Percentiles rank a stretch among this genome's conserved stretches.
phyloP scores from a whole-genome alignment of 35 echinoderm and acorn worm genomes.

The Ophiothrix spiculata region DNA sequence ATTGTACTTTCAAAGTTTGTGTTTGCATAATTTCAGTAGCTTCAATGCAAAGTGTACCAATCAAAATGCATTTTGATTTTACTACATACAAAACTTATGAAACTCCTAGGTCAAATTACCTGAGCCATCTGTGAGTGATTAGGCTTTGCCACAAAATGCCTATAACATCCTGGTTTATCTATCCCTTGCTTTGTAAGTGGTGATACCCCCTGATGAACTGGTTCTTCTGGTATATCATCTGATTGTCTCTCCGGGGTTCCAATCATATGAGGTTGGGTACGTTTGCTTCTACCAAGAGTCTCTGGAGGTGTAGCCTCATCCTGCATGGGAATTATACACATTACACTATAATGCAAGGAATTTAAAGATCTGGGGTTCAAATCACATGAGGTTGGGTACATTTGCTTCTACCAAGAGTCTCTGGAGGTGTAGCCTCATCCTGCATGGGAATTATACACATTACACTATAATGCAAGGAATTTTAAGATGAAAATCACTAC shows the following conservation, averaged over 20 bases:
- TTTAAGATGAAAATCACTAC: too few species aligned
- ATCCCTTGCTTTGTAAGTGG: background rate
- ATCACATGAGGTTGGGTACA: conserved; percentile 55
- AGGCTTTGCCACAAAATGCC: conserved; percentile 66
- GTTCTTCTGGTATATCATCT: conserved; percentile 14
- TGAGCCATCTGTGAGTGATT: conserved; percentile 89
- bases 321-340: conserved; percentile 14
- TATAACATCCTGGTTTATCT: conserved; percentile 57
- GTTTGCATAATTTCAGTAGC: too few species aligned
- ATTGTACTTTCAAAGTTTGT: too few species aligned
- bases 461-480: too few species aligned
- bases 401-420: conserved; percentile 72
- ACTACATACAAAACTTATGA: too few species aligned
- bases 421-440: conserved; percentile 25
- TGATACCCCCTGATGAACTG: background rate
- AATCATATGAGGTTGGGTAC: conserved; percentile 59
- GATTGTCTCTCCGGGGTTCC: background rate
- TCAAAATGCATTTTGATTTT: too few species aligned
- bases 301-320: conserved; percentile 30
- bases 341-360: too few species aligned
- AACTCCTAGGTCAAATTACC: conserved; percentile 53
- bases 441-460: conserved; percentile 3
- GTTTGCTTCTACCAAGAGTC: conserved; percentile 68
- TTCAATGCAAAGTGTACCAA: too few species aligned
- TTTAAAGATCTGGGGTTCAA: conserved; percentile 17